phyloP scores from a whole-genome alignment of 2,888 invertebrate species.

The Ariolimax columbianus region DNA sequence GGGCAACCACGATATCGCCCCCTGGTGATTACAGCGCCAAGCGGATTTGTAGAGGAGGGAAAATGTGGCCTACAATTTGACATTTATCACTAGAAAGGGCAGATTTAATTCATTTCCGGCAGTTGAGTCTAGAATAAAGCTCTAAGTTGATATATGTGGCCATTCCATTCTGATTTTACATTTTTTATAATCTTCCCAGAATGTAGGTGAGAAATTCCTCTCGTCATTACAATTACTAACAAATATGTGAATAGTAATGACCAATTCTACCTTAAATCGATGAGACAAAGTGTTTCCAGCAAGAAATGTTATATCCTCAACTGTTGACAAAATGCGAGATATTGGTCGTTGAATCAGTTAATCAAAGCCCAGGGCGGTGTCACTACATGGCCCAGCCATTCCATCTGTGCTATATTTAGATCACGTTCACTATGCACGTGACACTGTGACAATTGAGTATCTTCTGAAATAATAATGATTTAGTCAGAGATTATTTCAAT shows the following conservation, averaged over 20 bases:
- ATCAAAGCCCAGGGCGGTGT: slow-evolving; percentile 6
- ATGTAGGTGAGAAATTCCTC: neutral
- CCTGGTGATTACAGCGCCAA: slow-evolving; percentile 26
- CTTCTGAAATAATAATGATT: neutral
- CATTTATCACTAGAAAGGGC: neutral
- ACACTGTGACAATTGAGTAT: neutral
- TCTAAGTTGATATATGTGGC: neutral
- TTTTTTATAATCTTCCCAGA: neutral
- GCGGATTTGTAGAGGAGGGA: neutral
- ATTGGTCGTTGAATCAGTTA: neutral
- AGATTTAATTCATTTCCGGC: neutral
- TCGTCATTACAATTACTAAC: neutral
- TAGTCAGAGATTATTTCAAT: neutral
- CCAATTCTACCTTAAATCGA: neutral
- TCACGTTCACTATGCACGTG: neutral
- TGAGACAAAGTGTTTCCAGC: neutral
- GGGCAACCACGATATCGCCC: slow-evolving; percentile 1
- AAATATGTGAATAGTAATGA: neutral
- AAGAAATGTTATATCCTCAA: neutral
- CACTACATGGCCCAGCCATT: slow-evolving; percentile 35
- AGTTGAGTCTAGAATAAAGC: neutral
- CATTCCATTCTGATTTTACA: neutral
- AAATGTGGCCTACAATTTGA: neutral
- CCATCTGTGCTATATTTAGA: neutral
- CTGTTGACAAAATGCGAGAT: neutral